phyloP scores from a whole-genome alignment of 2,888 invertebrate genomes.

The Tenthredo amoena region DNA sequence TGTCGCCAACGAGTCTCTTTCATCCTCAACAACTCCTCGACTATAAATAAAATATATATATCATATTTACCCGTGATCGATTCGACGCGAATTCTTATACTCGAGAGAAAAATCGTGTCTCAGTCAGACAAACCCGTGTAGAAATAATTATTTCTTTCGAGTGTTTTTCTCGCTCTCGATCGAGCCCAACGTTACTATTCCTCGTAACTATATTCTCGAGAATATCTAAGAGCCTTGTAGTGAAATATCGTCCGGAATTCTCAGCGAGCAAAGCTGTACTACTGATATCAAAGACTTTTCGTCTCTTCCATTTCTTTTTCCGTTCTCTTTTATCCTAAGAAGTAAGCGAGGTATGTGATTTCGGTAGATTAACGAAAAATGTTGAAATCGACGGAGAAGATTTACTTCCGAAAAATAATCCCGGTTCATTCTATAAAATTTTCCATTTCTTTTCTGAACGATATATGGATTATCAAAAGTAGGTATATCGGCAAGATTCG shows the following conservation, averaged over 20 bases:
- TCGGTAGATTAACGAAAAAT: constrained; percentile 2
- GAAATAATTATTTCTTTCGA: neutral
- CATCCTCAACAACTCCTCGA: neutral
- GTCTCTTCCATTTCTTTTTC: neutral
- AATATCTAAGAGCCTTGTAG: neutral
- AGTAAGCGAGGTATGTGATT: constrained; percentile 24
- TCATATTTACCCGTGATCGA: constrained; percentile 20
- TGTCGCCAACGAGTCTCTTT: constrained; percentile 37
- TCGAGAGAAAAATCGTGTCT: too few relatives aligned
- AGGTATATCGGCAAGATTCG: neutral
- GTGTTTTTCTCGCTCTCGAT: neutral
- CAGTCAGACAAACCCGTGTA: neutral
- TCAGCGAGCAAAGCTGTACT: neutral
- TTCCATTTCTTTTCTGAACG: neutral
- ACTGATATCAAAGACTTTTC: neutral
- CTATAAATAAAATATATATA: neutral
- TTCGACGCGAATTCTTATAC: neutral
- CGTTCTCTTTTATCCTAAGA: neutral
- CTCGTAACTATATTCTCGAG: neutral
- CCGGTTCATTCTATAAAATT: neutral
- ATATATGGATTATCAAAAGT: neutral
- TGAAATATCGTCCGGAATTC: neutral
- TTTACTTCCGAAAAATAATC: neutral
- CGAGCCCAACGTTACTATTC: neutral
- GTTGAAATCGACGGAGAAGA: neutral